Conservation (phyloP, 92 coral and sea anemone genomes). For the Palythoa grandiflora region DNA sequence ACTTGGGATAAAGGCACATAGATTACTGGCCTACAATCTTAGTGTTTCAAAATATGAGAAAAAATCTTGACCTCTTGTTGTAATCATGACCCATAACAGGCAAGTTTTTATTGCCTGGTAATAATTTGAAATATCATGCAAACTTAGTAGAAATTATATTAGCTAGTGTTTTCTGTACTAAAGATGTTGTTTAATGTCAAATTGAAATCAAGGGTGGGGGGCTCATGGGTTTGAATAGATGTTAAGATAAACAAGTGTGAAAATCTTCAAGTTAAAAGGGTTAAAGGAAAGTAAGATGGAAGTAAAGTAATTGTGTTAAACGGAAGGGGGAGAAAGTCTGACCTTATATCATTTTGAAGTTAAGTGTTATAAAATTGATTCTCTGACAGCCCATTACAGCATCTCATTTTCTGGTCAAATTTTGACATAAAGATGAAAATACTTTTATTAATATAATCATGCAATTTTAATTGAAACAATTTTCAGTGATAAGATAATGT, state of each 20-base stretch:
- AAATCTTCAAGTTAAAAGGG: too few relatives aligned
- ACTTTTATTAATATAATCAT: background rate
- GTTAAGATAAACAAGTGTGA: too few relatives aligned
- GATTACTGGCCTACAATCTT: slow-evolving; percentile 56
- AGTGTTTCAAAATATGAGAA: slow-evolving; percentile 51
- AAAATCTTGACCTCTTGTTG: background rate
- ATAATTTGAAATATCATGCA: background rate
- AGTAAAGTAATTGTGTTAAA: too few relatives aligned
- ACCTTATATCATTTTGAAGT: background rate
- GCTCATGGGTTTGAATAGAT: too few relatives aligned
- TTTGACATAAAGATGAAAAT: background rate
- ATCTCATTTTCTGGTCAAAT: background rate
- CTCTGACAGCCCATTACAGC: background rate
- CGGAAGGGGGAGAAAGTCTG: too few relatives aligned
- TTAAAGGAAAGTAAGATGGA: too few relatives aligned
- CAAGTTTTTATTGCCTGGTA: background rate
- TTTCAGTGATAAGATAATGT: background rate
- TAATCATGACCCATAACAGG: background rate
- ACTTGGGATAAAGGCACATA: slow-evolving; percentile 63
- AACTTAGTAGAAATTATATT: too few relatives aligned
- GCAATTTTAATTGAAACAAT: too few relatives aligned
- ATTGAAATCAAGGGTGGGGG: too few relatives aligned
- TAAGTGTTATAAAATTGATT: background rate
- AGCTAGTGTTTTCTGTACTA: too few relatives aligned
- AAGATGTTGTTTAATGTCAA: too few relatives aligned